Conservation (phyloP, 23 tunicate genomes). For the Phallusia fumigata region DNA sequence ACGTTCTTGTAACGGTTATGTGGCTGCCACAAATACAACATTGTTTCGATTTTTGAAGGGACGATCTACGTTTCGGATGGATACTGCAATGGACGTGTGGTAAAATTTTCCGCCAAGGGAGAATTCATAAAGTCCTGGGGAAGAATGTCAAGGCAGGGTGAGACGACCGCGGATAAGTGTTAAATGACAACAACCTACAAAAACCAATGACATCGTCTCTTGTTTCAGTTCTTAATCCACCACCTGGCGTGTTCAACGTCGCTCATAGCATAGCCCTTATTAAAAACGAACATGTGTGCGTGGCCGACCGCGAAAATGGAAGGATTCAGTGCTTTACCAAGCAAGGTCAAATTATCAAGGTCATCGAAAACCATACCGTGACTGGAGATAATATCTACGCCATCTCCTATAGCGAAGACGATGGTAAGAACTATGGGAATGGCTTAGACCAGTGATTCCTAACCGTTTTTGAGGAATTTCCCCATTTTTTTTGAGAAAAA, state of each 20-base stretch:
- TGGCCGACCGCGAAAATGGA: constrained; percentile 94
- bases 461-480: too few species aligned
- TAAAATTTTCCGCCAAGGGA: constrained; percentile 54
- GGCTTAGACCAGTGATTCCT: too few species aligned
- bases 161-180: too few species aligned
- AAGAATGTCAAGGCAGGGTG: neutral
- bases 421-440: constrained; percentile 6
- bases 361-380: constrained; percentile 42
- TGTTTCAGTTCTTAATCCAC: neutral
- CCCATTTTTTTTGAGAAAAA: too few species aligned
- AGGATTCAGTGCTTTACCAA: constrained; percentile 65
- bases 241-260: constrained; percentile 35
- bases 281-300: constrained; percentile 47
- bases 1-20: neutral
- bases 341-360: constrained; percentile 35
- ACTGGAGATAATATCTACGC: constrained; percentile 77
- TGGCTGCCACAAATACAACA: too few species aligned
- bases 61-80: constrained; percentile 88
- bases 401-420: constrained; percentile 36
- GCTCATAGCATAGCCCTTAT: constrained; percentile 51
- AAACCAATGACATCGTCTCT: neutral
- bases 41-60: constrained; percentile 44
- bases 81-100: constrained; percentile 87
- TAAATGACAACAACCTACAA: neutral
- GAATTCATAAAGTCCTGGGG: constrained; percentile 67